Conservation (phyloP, 2,113 vertebrate species). For the Proterorhinus semilunaris region DNA sequence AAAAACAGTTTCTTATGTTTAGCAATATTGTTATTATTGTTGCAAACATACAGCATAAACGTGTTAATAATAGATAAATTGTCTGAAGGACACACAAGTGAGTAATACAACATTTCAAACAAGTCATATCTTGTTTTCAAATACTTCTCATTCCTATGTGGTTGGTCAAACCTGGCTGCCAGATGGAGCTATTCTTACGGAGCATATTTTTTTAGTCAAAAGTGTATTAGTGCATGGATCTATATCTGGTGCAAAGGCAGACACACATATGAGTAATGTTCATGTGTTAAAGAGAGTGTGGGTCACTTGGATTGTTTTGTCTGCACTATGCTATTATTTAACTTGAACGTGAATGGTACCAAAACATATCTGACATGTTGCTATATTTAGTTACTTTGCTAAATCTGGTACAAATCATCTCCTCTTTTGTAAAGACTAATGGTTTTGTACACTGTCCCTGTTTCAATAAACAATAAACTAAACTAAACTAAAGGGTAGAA, state of each 20-base stretch:
- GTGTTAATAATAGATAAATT: not conserved
- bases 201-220: conserved; percentile 23
- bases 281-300: conserved; percentile 2
- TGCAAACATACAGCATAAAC: not conserved
- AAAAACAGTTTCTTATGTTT: no score
- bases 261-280: not conserved
- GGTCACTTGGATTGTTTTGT: conserved; percentile 1
- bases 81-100: not conserved
- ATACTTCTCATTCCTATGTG: conserved; percentile 32
- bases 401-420: no score
- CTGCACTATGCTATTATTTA: conserved; percentile 1
- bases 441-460: no score
- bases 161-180: conserved; percentile 40
- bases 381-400: not conserved
- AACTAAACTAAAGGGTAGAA: not conserved
- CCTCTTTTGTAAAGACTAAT: no score
- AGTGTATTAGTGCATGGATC: conserved; percentile 24
- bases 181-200: conserved; percentile 47
- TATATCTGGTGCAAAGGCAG: not conserved
- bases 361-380: not conserved
- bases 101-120: conserved; percentile 1
- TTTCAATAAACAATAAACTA: no score
- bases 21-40: no score
- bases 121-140: conserved; percentile 3
- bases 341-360: not conserved